Percentiles rank a stretch among this genome's conserved stretches.
phyloP scores from a whole-genome alignment of 2,888 invertebrate species.

The Tachina lurida region DNA sequence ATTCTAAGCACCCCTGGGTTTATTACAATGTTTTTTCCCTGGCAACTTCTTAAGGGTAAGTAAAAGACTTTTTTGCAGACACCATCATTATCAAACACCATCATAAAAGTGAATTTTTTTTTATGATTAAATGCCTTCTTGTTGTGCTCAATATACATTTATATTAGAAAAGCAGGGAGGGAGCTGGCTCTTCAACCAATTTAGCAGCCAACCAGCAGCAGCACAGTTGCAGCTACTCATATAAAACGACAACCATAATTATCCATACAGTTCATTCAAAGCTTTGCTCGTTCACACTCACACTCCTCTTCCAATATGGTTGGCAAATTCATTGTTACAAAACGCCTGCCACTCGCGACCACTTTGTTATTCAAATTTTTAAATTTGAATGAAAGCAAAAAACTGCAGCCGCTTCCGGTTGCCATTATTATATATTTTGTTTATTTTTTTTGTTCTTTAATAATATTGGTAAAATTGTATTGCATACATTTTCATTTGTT shows the following conservation, averaged over 20 bases:
- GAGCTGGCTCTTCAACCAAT: conserved; percentile 51
- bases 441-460: conserved; percentile 41
- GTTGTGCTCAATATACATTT: not conserved
- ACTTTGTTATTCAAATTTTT: conserved; percentile 69
- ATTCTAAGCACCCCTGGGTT: conserved; percentile 43
- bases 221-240: conserved; percentile 57
- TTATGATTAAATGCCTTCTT: conserved; percentile 36
- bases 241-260: conserved; percentile 62
- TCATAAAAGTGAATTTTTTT: conserved; percentile 28
- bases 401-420: conserved; percentile 74
- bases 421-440: conserved; percentile 75
- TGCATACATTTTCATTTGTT: conserved; percentile 45
- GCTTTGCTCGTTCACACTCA: conserved; percentile 38
- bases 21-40: not conserved
- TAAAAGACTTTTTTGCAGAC: conserved; percentile 6
- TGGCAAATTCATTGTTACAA: conserved; percentile 56
- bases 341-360: conserved; percentile 69
- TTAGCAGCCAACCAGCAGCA: conserved; percentile 64
- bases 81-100: conserved; percentile 57
- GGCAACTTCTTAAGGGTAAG: conserved; percentile 61
- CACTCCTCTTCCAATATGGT: conserved; percentile 66
- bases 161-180: conserved; percentile 21
- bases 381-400: conserved; percentile 41
- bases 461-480: conserved; percentile 64
- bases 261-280: conserved; percentile 55